These are phyloP conservation scores for Pycnonotus jocosus DNA, from an alignment of 2,113 vertebrate genomes.

Conservation along the genomic window DNA sequence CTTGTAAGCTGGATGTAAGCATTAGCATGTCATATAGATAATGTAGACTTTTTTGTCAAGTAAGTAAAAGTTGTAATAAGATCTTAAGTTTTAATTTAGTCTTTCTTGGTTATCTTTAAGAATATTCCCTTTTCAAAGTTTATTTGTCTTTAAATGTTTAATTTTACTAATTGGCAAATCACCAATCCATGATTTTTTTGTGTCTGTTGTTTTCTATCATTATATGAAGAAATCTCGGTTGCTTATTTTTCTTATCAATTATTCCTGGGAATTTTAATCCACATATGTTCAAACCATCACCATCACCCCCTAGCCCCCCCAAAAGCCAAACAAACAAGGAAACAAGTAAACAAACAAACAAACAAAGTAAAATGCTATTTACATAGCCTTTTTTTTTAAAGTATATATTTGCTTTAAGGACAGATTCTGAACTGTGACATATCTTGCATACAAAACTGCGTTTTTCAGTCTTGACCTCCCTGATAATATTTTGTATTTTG, in stretches of 20 bases:
- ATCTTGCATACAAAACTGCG: neutral
- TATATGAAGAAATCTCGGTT: neutral
- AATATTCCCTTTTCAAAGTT: neutral
- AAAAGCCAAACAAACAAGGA: no score
- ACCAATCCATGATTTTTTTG: neutral
- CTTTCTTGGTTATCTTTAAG: neutral
- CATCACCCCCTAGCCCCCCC: rapidly evolving
- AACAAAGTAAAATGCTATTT: neutral
- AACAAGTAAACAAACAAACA: neutral
- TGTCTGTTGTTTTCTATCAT: neutral
- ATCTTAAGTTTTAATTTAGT: neutral
- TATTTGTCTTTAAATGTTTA: neutral
- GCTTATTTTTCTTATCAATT: neutral
- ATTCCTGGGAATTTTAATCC: neutral
- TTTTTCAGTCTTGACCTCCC: neutral
- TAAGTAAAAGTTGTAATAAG: neutral
- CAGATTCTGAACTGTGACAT: neutral
- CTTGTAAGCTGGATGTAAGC: neutral
- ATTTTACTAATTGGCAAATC: neutral
- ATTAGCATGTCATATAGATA: neutral
- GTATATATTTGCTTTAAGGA: neutral
- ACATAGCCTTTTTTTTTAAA: neutral
- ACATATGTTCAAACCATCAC: neutral
- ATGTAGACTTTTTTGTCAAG: neutral
- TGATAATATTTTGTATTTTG: neutral